Percentiles rank a stretch among this genome's conserved stretches.
These are phyloP conservation scores for Bombyx mandarina DNA, from an alignment of 1,140 invertebrate species.

Conservation along the genomic window DNA sequence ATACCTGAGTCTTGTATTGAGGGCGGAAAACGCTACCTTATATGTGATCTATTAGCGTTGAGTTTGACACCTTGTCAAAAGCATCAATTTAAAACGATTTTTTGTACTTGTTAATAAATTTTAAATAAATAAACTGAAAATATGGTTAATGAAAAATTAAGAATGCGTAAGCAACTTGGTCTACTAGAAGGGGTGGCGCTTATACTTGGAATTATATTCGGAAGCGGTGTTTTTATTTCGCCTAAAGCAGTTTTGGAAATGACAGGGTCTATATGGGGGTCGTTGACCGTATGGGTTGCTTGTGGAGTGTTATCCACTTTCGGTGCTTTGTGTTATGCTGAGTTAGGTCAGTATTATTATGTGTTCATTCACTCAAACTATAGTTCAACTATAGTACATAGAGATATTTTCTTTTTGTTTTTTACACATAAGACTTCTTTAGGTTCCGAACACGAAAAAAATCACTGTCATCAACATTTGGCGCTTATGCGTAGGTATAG, in stretches of 20 bases:
- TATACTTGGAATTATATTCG: conserved; percentile 91
- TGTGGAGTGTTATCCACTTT: conserved; percentile 90
- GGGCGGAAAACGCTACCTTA: too few species aligned
- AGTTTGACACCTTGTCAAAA: too few species aligned
- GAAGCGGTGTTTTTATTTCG: conserved; percentile 95
- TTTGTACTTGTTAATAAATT: too few species aligned
- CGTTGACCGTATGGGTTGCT: conserved; percentile 88
- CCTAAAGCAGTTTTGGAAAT: conserved; percentile 93
- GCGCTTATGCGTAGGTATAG: too few species aligned
- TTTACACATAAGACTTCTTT: neutral
- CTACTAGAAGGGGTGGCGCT: conserved; percentile 89
- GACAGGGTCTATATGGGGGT: conserved; percentile 89
- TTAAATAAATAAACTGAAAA: conserved; percentile 4
- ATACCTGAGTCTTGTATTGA: too few species aligned
- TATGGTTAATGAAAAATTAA: conserved; percentile 72
- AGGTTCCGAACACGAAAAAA: neutral
- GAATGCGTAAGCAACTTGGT: conserved; percentile 86
- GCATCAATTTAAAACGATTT: too few species aligned
- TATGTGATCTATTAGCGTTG: too few species aligned
- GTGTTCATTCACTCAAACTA: neutral
- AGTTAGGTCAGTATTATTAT: conserved; percentile 80
- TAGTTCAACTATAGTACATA: too few species aligned
- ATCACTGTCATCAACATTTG: neutral
- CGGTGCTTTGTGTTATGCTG: conserved; percentile 95
- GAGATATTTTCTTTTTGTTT: too few species aligned